Conservation (phyloP, 2,888 invertebrate genomes). For the Blastobasis adustella region DNA sequence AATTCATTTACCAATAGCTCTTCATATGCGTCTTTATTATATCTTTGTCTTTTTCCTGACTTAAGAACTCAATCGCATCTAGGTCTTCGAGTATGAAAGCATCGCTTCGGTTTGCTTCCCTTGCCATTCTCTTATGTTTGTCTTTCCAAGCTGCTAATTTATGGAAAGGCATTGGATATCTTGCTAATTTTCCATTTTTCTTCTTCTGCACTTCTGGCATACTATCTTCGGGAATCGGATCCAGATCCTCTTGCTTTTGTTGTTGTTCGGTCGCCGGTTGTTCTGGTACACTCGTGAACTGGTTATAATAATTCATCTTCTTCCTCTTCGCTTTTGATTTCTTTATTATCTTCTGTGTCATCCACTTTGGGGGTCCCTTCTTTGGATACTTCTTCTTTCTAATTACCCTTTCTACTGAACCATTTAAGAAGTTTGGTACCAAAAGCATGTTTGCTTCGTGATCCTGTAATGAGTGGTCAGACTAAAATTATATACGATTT, state of each 20-base stretch:
- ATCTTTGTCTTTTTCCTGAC: conserved; percentile 34
- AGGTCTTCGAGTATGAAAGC: conserved; percentile 48
- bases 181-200: conserved; percentile 29
- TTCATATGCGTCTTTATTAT: conserved; percentile 41
- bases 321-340: conserved; percentile 39
- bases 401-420: conserved; percentile 17
- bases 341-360: conserved; percentile 62
- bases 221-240: conserved; percentile 26
- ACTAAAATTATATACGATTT: no score
- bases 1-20: conserved; percentile 37
- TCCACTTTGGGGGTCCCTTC: conserved; percentile 50
- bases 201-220: conserved; percentile 34
- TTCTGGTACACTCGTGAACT: conserved; percentile 23
- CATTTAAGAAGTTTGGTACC: conserved; percentile 27
- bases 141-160: conserved; percentile 32
- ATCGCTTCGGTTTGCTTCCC: conserved; percentile 29
- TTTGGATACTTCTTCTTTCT: conserved; percentile 26
- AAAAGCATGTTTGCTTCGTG: conserved; percentile 47
- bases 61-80: conserved; percentile 48
- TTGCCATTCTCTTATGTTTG: conserved; percentile 27
- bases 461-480: conserved; percentile 17
- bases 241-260: conserved; percentile 22
- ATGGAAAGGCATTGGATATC: conserved; percentile 51
- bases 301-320: conserved; percentile 29
- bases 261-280: conserved; percentile 21